phyloP scores from a whole-genome alignment of 2,797 vertebrate genomes.

The Dipus sagitta region DNA sequence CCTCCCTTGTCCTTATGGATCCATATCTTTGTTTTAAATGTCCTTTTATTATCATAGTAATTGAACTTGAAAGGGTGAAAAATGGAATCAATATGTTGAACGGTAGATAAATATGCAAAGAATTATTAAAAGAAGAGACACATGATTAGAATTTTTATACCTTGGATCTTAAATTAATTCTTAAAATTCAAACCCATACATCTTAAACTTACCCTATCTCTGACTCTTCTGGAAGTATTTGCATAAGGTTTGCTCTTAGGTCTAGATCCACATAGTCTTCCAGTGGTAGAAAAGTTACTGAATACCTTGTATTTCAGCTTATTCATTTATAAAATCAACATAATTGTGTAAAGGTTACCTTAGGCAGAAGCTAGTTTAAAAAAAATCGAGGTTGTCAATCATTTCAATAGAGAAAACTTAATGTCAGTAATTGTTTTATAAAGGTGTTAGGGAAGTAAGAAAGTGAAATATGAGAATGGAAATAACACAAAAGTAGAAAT shows the following conservation, averaged over 20 bases:
- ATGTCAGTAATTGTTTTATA: slow-evolving; percentile 1
- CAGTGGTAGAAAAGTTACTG: neutral
- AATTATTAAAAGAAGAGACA: neutral
- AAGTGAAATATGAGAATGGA: neutral
- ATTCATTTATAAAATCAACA: neutral
- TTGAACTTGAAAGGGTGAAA: neutral
- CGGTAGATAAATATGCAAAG: neutral
- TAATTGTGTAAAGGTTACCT: neutral
- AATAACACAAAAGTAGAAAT: neutral
- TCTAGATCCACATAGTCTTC: neutral
- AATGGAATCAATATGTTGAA: neutral
- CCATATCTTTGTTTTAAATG: neutral
- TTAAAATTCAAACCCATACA: neutral
- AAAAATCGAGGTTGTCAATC: neutral
- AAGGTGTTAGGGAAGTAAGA: neutral
- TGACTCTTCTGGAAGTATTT: neutral
- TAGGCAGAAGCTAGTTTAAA: slow-evolving; percentile 1
- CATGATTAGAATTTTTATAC: neutral
- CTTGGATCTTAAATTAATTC: neutral
- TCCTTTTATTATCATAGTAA: neutral
- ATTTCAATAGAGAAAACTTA: slow-evolving; percentile 26
- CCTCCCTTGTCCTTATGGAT: neutral
- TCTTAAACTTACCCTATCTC: neutral
- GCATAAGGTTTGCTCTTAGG: neutral
- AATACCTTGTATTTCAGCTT: neutral